A percentile compares a stretch with the other conserved stretches of the same genome.
Evolutionary conservation across 2,797 vertebrate genomes (phyloP).

Genomic region (Crax fasciolata): DNA sequence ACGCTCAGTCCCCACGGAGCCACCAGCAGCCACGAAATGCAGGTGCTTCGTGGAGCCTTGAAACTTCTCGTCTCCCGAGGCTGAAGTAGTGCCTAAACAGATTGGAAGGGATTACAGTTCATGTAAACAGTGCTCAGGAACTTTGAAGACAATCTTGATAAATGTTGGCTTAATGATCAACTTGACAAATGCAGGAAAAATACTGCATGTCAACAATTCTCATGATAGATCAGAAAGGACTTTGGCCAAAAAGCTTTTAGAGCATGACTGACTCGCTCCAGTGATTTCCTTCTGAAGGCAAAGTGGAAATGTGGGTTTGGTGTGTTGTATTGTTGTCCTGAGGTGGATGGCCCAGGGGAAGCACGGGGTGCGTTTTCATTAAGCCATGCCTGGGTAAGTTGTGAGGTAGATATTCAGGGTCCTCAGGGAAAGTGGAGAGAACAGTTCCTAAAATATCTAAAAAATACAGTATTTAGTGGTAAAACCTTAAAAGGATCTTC

Average conservation of each 20-base stretch:
- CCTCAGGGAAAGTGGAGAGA: slow-evolving; percentile 3
- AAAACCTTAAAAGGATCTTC: not conserved
- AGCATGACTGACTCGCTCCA: not conserved
- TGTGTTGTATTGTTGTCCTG: not conserved
- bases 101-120: not conserved
- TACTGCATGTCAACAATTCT: not conserved
- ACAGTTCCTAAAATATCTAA: not conserved
- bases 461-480: not conserved
- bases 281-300: slow-evolving; percentile 1
- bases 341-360: not conserved
- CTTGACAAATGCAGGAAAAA: not conserved
- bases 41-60: rapidly evolving
- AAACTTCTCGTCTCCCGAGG: not conserved
- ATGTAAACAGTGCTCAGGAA: not conserved
- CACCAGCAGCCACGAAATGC: not conserved
- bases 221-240: not conserved
- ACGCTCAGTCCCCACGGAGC: rapidly evolving
- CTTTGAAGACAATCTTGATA: not conserved
- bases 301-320: not conserved
- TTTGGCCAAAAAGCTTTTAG: not conserved
- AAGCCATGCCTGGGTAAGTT: not conserved
- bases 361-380: not conserved
- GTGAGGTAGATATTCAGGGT: not conserved
- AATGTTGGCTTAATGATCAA: not conserved
- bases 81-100: not conserved